These are phyloP conservation scores for Gymnoscelis rufifasciata DNA, from an alignment of 2,888 invertebrate genomes.

Conservation along the genomic window DNA sequence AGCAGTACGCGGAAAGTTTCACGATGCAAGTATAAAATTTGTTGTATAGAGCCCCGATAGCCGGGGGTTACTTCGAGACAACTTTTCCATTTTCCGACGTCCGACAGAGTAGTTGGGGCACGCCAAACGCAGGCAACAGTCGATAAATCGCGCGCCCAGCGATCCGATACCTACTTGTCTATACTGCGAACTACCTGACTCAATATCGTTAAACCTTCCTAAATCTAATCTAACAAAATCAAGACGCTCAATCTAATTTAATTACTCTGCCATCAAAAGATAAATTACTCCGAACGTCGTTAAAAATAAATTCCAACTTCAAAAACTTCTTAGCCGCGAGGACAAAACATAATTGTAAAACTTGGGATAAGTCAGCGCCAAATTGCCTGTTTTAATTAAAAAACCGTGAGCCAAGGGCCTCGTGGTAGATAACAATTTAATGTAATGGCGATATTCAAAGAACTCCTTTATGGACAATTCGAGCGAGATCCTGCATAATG, in stretches of 20 bases:
- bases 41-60: conserved; percentile 48
- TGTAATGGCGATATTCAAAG: conserved; percentile 63
- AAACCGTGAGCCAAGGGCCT: conserved; percentile 56
- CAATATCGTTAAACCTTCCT: conserved; percentile 1
- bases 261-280: conserved; percentile 26
- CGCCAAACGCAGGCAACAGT: conserved; percentile 41
- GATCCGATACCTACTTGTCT: conserved; percentile 32
- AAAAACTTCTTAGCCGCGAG: conserved; percentile 43
- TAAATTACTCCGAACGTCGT: conserved; percentile 31
- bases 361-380: conserved; percentile 57
- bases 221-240: conserved; percentile 1
- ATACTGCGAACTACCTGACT: conserved; percentile 19
- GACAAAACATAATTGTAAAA: conserved; percentile 59
- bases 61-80: conserved; percentile 46
- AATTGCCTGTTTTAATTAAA: conserved; percentile 71
- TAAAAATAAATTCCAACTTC: conserved; percentile 40
- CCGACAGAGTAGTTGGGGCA: conserved; percentile 35
- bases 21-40: conserved; percentile 52
- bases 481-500: conserved; percentile 57
- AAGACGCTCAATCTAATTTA: conserved; percentile 21
- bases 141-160: conserved; percentile 49
- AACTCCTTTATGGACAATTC: conserved; percentile 61
- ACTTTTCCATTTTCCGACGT: conserved; percentile 56
- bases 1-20: conserved; percentile 52
- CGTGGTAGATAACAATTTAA: conserved; percentile 67